Percentiles rank a stretch among this genome's conserved stretches.
Conservation (phyloP, 2,113 vertebrate genomes). For the Hippocampus mohnikei region DNA sequence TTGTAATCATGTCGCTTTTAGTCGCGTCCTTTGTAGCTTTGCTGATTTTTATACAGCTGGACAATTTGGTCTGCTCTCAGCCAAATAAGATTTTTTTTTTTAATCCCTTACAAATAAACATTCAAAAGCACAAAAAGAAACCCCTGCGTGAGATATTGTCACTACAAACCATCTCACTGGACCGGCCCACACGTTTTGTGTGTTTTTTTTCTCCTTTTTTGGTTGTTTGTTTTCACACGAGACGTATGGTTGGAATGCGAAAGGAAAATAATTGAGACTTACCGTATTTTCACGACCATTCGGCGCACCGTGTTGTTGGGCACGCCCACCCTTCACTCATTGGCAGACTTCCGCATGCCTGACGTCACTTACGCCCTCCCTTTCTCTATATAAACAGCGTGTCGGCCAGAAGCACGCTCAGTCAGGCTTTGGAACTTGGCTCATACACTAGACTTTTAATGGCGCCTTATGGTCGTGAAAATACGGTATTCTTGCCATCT, state of each 20-base stretch:
- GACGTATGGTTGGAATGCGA: neutral
- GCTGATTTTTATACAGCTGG: constrained; percentile 64
- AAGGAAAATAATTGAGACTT: constrained; percentile 25
- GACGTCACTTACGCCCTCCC: too few relatives aligned
- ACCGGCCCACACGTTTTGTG: constrained; percentile 42
- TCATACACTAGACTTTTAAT: too few relatives aligned
- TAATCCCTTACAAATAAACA: constrained; percentile 55
- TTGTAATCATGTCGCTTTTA: constrained; percentile 58
- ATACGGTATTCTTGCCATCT: constrained; percentile 35
- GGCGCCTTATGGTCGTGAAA: too few relatives aligned
- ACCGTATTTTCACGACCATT: too few relatives aligned
- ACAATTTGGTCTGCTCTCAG: constrained; percentile 63
- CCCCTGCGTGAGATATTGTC: constrained; percentile 70
- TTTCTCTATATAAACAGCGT: too few relatives aligned
- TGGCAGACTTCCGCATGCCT: too few relatives aligned
- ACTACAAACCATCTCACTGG: constrained; percentile 63
- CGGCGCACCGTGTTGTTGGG: too few relatives aligned
- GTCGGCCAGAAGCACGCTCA: too few relatives aligned
- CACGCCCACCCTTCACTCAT: too few relatives aligned
- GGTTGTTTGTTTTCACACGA: neutral
- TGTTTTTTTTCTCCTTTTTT: constrained; percentile 1
- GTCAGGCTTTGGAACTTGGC: too few relatives aligned
- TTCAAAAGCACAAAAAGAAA: constrained; percentile 69
- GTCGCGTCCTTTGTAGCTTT: constrained; percentile 36
- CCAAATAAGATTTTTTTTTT: constrained; percentile 78